These are phyloP conservation scores for Eupelmus urozonus DNA, from an alignment of 2,888 invertebrate genomes.

Conservation along the genomic window DNA sequence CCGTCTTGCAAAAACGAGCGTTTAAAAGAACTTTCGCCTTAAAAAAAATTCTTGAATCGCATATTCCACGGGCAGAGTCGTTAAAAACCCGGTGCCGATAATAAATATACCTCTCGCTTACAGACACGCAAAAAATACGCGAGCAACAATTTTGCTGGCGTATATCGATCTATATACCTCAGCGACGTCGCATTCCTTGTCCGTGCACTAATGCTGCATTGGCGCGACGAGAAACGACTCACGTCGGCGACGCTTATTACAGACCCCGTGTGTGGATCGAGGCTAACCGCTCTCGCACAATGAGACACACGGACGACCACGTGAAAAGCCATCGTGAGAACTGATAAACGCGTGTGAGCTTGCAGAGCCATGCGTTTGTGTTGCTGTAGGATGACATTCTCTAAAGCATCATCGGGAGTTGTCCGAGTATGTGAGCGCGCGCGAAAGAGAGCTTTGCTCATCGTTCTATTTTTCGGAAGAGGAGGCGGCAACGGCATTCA, in stretches of 20 bases:
- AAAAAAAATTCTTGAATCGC: background rate
- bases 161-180: conserved; percentile 30
- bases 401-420: background rate
- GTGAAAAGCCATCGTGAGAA: conserved; percentile 31
- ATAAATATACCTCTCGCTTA: background rate
- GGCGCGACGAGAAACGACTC: too few species aligned
- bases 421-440: background rate
- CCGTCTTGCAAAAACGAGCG: too few species aligned
- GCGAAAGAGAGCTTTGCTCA: conserved; percentile 18
- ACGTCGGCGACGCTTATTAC: conserved; percentile 16
- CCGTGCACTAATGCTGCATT: background rate
- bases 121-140: background rate
- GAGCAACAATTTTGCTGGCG: background rate
- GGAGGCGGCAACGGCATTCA: conserved; percentile 32
- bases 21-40: background rate
- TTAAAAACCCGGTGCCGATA: background rate
- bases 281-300: conserved; percentile 12
- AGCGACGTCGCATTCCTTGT: background rate
- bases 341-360: conserved; percentile 18
- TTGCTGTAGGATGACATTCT: background rate
- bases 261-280: conserved; percentile 3
- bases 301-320: conserved; percentile 8
- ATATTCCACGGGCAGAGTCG: background rate
- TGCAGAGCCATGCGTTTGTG: too few species aligned
- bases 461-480: conserved; percentile 53